Evolutionary conservation across 2,113 vertebrate genomes (phyloP).

Genomic region (Sprattus sprattus): DNA sequence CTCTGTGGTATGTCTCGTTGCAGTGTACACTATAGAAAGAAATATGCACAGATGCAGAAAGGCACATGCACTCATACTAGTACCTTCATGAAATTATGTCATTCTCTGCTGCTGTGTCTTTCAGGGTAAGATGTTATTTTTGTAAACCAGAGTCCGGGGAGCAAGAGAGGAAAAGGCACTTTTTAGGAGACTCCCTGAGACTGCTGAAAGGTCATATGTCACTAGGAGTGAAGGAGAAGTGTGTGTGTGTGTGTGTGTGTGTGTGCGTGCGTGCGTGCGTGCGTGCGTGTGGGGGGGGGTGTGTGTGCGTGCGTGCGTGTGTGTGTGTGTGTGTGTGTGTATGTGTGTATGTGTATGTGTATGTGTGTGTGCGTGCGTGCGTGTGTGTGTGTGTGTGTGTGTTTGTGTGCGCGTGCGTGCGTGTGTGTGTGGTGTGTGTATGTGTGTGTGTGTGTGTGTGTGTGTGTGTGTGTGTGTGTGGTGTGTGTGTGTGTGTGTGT

Average conservation of each 20-base stretch:
- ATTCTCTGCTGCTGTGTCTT: no score
- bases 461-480: neutral
- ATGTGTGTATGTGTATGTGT: neutral
- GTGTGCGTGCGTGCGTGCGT: neutral
- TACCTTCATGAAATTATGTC: no score
- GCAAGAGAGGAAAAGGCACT: neutral
- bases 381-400: neutral
- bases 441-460: slow-evolving; percentile 30
- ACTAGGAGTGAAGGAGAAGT: no score
- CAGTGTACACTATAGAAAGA: no score
- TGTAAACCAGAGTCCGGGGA: neutral
- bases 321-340: neutral
- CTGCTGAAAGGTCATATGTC: no score
- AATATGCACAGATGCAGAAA: no score
- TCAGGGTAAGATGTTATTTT: no score
- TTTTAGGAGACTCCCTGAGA: no score
- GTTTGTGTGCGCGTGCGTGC: neutral
- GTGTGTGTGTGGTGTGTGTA: neutral
- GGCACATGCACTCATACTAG: no score
- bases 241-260: neutral
- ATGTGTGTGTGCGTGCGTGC: neutral
- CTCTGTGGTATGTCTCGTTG: no score
- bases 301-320: slow-evolving; percentile 26
- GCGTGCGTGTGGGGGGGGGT: slow-evolving; percentile 23
- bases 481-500: neutral